Percentiles rank a stretch among this genome's conserved stretches.
These are phyloP conservation scores for Ceratina calcarata DNA, from an alignment of 1,140 invertebrate species.

Conservation along the genomic window DNA sequence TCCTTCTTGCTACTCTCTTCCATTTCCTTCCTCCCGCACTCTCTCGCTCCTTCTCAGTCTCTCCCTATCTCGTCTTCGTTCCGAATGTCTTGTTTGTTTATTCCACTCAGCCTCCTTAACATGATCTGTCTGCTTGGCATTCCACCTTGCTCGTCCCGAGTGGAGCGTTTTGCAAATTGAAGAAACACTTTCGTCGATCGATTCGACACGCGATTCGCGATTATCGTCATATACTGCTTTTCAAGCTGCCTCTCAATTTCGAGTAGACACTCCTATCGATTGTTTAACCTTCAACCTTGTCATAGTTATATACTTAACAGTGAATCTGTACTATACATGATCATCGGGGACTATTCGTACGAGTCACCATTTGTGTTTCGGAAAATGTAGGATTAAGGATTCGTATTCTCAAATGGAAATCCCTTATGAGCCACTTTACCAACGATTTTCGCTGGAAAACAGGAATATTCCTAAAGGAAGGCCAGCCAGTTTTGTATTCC, in stretches of 20 bases:
- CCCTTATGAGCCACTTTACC: neutral
- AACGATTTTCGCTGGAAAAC: neutral
- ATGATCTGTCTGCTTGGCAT: slow-evolving; percentile 63
- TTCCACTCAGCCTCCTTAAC: slow-evolving; percentile 65
- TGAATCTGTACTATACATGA: no score
- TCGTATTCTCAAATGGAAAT: neutral
- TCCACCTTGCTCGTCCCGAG: slow-evolving; percentile 45
- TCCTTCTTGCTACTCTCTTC: slow-evolving; percentile 11
- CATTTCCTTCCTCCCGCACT: slow-evolving; percentile 5
- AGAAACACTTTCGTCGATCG: slow-evolving; percentile 58
- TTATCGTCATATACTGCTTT: slow-evolving; percentile 14
- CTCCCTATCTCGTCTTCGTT: slow-evolving; percentile 29
- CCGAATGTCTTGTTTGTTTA: slow-evolving; percentile 67
- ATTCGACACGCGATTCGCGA: slow-evolving; percentile 42
- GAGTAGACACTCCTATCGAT: neutral
- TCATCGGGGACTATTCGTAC: no score
- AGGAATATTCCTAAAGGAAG: neutral
- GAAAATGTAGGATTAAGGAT: neutral
- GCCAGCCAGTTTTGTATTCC: neutral
- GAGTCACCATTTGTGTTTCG: no score
- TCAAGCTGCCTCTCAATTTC: neutral
- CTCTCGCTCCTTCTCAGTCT: slow-evolving; percentile 18
- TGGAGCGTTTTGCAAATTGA: slow-evolving; percentile 54
- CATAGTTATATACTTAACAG: no score
- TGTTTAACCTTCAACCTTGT: no score